Conservation (phyloP, 2,888 invertebrate species). For the Cerastis rubricosa region DNA sequence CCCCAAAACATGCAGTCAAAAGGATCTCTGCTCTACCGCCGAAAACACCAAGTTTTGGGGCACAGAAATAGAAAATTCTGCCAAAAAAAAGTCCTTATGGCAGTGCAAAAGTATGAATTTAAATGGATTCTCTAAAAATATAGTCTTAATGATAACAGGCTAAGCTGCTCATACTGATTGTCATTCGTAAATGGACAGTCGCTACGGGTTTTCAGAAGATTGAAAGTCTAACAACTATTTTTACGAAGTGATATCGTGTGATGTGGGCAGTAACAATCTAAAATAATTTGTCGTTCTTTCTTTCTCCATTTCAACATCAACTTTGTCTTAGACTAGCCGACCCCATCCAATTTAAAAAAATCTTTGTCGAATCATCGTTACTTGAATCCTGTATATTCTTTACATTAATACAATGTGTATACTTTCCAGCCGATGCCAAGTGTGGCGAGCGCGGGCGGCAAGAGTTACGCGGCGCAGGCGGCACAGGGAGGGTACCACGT, state of each 20-base stretch:
- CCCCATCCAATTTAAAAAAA: not conserved
- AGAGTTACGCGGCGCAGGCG: conserved; percentile 88
- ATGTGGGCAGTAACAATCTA: not conserved
- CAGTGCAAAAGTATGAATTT: not conserved
- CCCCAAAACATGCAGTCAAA: not conserved
- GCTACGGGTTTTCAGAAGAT: not conserved
- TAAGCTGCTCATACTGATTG: not conserved
- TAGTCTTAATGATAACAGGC: not conserved
- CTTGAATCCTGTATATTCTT: not conserved
- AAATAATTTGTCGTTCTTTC: not conserved
- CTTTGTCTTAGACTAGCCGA: not conserved
- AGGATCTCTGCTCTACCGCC: not conserved
- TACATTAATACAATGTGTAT: not conserved
- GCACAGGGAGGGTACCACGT: conserved; percentile 83
- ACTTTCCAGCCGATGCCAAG: conserved; percentile 56
- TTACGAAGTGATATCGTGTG: not conserved
- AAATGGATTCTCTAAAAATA: not conserved
- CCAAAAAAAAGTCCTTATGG: not conserved
- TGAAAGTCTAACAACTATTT: too few species aligned
- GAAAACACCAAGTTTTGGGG: not conserved
- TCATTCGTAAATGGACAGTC: not conserved
- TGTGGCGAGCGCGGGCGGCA: conserved; percentile 70
- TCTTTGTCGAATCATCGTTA: not conserved
- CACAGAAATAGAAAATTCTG: not conserved
- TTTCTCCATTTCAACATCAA: not conserved